These are phyloP conservation scores for Cremastinae sp. DNA, from an alignment of 2,888 invertebrate genomes.

Conservation along the genomic window DNA sequence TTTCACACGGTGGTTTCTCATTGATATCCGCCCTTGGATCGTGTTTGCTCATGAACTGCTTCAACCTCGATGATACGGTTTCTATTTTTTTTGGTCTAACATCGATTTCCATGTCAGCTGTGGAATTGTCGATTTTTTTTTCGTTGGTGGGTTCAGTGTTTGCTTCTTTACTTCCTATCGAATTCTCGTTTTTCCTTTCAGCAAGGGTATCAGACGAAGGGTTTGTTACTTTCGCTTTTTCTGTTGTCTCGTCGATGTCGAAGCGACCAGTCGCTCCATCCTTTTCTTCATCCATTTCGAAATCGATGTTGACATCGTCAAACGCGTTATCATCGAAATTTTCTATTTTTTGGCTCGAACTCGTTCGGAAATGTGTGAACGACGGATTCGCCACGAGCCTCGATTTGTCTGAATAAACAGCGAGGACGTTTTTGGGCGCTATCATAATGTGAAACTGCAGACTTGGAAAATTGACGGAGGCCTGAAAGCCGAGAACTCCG, in stretches of 20 bases:
- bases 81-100: conserved; percentile 14
- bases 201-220: background rate
- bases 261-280: conserved; percentile 37
- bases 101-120: background rate
- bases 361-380: conserved; percentile 18
- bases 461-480: conserved; percentile 52
- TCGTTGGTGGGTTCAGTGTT: too few species aligned
- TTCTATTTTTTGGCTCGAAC: background rate
- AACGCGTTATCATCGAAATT: background rate
- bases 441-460: conserved; percentile 73
- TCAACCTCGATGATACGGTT: conserved; percentile 19
- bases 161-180: too few species aligned
- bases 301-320: conserved; percentile 32
- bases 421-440: conserved; percentile 72
- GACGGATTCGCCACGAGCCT: conserved; percentile 65
- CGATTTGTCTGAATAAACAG: conserved; percentile 73
- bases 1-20: background rate
- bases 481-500: conserved; percentile 70
- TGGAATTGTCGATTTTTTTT: background rate
- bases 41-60: conserved; percentile 53
- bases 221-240: conserved; percentile 27
- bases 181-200: too few species aligned
- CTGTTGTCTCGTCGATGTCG: conserved; percentile 33
- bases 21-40: conserved; percentile 39
- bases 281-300: conserved; percentile 39